A percentile compares a stretch with the other conserved stretches of the same genome.
Evolutionary conservation across 2,113 vertebrate genomes (phyloP).

Genomic region (Sinocyclocheilus rhinocerous): DNA sequence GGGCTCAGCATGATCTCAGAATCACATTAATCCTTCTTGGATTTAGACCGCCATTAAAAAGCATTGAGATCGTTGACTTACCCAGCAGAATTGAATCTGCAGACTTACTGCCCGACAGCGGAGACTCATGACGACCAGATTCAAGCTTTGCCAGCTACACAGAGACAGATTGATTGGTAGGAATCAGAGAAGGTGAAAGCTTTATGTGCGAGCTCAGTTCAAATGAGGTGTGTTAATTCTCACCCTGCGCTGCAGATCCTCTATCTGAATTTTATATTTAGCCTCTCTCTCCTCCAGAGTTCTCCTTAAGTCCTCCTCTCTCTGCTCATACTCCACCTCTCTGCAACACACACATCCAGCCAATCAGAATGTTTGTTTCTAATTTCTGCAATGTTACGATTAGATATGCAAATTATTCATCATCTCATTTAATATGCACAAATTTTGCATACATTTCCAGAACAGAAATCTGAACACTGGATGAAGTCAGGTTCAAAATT

Average conservation of each 20-base stretch:
- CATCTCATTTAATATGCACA: too few relatives aligned
- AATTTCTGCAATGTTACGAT: background rate
- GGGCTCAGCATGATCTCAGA: background rate
- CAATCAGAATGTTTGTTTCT: background rate
- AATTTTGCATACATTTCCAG: too few relatives aligned
- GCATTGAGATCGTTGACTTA: background rate
- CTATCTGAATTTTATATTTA: conserved; percentile 79
- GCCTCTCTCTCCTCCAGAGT: conserved; percentile 83
- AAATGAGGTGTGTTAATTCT: conserved; percentile 38
- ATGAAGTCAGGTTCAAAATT: too few relatives aligned
- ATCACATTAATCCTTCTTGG: background rate
- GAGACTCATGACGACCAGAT: conserved; percentile 8
- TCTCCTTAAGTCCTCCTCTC: conserved; percentile 83
- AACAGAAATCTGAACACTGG: too few relatives aligned
- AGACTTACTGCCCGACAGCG: conserved; percentile 17
- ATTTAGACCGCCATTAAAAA: background rate
- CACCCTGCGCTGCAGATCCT: conserved; percentile 81
- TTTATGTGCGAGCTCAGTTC: background rate
- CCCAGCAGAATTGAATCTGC: conserved; percentile 39
- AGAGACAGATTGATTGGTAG: background rate
- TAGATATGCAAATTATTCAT: too few relatives aligned
- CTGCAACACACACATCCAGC: conserved; percentile 64
- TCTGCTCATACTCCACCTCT: conserved; percentile 88
- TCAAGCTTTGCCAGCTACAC: conserved; percentile 47
- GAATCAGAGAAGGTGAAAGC: conserved; percentile 52